Evolutionary conservation across 2,113 vertebrate genomes (phyloP).

Genomic region (Poeciliopsis prolifica): DNA sequence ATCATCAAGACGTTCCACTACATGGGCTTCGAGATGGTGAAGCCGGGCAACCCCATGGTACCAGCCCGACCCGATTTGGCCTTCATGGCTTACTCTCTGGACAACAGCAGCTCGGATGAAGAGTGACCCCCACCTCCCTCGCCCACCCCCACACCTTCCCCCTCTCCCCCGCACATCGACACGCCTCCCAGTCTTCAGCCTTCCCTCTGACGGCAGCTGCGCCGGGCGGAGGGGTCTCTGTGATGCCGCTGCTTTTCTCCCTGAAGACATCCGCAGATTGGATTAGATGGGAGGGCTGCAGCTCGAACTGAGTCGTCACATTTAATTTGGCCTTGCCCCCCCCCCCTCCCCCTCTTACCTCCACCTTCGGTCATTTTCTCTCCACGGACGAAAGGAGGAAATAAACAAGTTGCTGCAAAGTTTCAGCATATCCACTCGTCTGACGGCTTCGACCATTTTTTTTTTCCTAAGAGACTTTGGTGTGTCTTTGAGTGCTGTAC

Average conservation of each 20-base stretch:
- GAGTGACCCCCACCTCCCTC: slow-evolving; percentile 76
- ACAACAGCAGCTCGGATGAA: slow-evolving; percentile 92
- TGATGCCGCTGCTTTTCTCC: not conserved
- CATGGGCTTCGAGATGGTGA: slow-evolving; percentile 95
- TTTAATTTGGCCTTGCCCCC: slow-evolving; percentile 21
- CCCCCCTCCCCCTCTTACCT: too few species aligned
- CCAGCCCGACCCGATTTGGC: slow-evolving; percentile 89
- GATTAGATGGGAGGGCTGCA: slow-evolving; percentile 5
- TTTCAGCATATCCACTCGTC: slow-evolving; percentile 54
- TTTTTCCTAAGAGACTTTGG: slow-evolving; percentile 19
- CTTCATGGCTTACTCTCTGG: slow-evolving; percentile 97
- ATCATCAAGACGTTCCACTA: slow-evolving; percentile 97
- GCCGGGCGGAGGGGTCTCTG: not conserved
- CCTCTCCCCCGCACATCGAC: not conserved
- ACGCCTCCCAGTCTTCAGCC: not conserved
- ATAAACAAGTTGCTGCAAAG: slow-evolving; percentile 10
- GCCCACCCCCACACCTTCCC: not conserved
- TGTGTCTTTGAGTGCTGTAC: slow-evolving; percentile 23
- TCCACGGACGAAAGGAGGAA: slow-evolving; percentile 27
- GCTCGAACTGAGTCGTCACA: slow-evolving; percentile 31
- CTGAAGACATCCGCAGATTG: not conserved
- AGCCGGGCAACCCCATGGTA: slow-evolving; percentile 90
- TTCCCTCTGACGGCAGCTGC: not conserved
- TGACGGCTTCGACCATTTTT: slow-evolving; percentile 9
- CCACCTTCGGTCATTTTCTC: not conserved